A percentile compares a stretch with the other conserved stretches of the same genome.
Evolutionary conservation across 2,888 invertebrate species (phyloP).

Genomic region (Chironomus riparius): DNA sequence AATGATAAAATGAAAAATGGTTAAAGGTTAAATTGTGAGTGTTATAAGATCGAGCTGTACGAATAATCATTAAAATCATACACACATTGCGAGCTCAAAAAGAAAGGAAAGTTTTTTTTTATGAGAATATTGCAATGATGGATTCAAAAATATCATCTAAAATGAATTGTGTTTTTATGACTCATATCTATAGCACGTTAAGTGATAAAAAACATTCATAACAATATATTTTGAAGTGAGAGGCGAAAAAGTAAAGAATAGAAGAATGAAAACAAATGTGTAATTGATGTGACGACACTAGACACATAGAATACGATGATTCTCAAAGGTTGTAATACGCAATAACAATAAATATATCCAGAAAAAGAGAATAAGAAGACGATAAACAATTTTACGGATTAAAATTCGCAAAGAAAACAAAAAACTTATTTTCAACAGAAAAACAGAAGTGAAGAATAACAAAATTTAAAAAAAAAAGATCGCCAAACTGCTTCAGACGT

Average conservation of each 20-base stretch:
- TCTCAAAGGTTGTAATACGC: conserved; percentile 8
- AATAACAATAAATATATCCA: neutral
- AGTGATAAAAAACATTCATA: conserved; percentile 19
- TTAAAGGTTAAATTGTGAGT: conserved; percentile 2
- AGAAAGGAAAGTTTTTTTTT: neutral
- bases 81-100: neutral
- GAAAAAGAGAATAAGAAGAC: neutral
- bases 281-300: conserved; percentile 1
- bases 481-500: neutral
- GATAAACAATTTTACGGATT: neutral
- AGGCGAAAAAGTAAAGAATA: neutral
- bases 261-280: conserved; percentile 6
- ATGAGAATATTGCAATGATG: neutral
- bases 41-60: neutral
- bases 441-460: neutral
- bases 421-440: neutral
- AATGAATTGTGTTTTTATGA: conserved; percentile 19
- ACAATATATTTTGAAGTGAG: neutral
- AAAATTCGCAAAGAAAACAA: neutral
- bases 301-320: neutral
- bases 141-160: neutral
- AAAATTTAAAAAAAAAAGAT: neutral
- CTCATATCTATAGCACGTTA: conserved; percentile 23
- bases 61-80: no score
- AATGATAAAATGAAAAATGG: neutral